phyloP scores from a whole-genome alignment of 2,113 vertebrate species.

The Verasper variegatus region DNA sequence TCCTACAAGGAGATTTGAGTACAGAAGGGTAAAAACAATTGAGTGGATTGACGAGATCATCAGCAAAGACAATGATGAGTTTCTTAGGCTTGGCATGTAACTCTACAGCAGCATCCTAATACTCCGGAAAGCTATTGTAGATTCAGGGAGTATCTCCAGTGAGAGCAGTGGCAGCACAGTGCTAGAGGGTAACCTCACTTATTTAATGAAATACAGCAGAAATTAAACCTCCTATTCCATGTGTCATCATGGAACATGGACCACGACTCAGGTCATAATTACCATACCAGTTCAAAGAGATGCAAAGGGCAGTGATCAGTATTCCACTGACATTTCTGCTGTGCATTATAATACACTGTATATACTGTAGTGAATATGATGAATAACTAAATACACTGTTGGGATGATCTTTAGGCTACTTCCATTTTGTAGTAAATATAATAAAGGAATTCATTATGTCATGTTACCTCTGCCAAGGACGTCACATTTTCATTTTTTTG shows the following conservation, averaged over 20 bases:
- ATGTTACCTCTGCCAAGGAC: background rate
- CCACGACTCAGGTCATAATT: constrained; percentile 50
- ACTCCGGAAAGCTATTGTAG: background rate
- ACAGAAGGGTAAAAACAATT: constrained; percentile 16
- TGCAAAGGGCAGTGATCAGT: constrained; percentile 47
- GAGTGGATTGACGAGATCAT: constrained; percentile 19
- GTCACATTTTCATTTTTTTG: too few species aligned
- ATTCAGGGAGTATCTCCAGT: background rate
- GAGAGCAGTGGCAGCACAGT: background rate
- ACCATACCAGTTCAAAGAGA: constrained; percentile 58
- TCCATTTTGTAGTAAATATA: constrained; percentile 1
- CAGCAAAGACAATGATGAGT: background rate
- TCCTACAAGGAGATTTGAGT: constrained; percentile 8
- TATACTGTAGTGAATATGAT: constrained; percentile 21
- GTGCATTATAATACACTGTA: constrained; percentile 24
- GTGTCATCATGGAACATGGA: constrained; percentile 48
- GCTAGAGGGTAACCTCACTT: constrained; percentile 12
- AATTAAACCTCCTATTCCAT: constrained; percentile 36
- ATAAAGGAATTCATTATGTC: background rate
- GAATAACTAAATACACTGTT: constrained; percentile 6
- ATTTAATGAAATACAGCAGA: constrained; percentile 34
- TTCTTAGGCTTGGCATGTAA: constrained; percentile 6
- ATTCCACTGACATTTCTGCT: constrained; percentile 46
- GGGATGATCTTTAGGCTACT: background rate
- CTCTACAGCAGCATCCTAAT: background rate